A percentile compares a stretch with the other conserved stretches of the same genome.
These are phyloP conservation scores for Prolemur simus DNA, from an alignment of 2,113 vertebrate species.

Conservation along the genomic window DNA sequence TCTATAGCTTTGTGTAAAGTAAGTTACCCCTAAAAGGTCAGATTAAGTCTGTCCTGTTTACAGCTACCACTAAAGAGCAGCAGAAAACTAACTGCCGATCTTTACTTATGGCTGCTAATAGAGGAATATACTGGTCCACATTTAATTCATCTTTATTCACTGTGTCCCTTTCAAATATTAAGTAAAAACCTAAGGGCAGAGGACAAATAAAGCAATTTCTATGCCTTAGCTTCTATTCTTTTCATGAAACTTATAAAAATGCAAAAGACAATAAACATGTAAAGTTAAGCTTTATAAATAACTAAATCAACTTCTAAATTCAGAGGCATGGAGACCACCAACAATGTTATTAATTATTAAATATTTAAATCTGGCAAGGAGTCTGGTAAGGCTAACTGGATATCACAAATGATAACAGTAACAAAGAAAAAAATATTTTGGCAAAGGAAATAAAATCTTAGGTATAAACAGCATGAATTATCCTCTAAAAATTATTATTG, in stretches of 20 bases:
- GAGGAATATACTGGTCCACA: not conserved
- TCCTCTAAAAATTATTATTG: not conserved
- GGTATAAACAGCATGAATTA: not conserved
- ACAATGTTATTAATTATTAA: not conserved
- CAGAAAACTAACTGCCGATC: not conserved
- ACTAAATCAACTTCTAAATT: not conserved
- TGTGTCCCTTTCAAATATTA: not conserved
- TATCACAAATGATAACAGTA: not conserved
- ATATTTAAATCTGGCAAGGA: constrained; percentile 17
- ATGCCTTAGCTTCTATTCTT: not conserved
- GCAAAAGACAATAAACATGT: not conserved
- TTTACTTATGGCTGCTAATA: not conserved
- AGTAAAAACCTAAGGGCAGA: constrained; percentile 19
- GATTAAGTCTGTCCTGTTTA: not conserved
- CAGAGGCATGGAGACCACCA: not conserved
- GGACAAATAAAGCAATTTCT: constrained; percentile 22
- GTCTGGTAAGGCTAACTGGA: not conserved
- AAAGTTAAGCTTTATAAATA: constrained; percentile 37
- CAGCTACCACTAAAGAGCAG: not conserved
- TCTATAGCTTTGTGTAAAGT: not conserved
- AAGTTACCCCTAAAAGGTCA: not conserved
- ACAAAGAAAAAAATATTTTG: not conserved
- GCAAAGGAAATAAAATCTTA: not conserved
- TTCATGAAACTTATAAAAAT: not conserved
- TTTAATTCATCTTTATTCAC: constrained; percentile 35